Conservation (phyloP, 2,113 vertebrate genomes). For the Jacana jacana region DNA sequence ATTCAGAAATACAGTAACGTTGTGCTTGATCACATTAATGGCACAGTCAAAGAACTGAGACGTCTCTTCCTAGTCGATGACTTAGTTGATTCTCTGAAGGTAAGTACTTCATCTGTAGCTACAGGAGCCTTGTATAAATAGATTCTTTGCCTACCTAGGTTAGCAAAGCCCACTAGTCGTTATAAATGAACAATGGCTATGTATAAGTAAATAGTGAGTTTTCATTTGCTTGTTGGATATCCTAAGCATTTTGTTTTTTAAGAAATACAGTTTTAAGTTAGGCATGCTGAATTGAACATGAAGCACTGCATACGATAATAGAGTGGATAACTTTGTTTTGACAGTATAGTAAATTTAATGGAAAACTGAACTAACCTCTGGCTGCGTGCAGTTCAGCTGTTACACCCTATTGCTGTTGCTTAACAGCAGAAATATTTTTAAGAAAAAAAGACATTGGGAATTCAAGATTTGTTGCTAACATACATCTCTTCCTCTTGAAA, state of each 20-base stretch:
- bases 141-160: background rate
- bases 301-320: background rate
- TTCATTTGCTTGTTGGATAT: background rate
- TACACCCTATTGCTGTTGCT: background rate
- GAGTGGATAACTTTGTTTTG: background rate
- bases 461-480: background rate
- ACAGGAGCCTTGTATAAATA: background rate
- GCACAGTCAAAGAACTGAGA: constrained; percentile 82
- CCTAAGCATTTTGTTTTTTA: background rate
- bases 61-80: constrained; percentile 96
- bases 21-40: constrained; percentile 84
- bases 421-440: background rate
- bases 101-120: constrained; percentile 51
- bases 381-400: background rate
- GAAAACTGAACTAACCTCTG: background rate
- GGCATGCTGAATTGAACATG: accelerated
- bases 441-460: background rate
- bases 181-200: background rate
- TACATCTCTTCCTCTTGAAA: background rate
- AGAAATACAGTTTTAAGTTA: background rate
- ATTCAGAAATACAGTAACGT: constrained; percentile 91
- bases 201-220: background rate
- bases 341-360: background rate
- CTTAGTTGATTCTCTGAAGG: constrained; percentile 97
- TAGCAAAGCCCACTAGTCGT: background rate